Percentiles rank a stretch among this genome's conserved stretches.
Evolutionary conservation across 2,888 invertebrate species (phyloP).

Genomic region (Agriotes lineatus): DNA sequence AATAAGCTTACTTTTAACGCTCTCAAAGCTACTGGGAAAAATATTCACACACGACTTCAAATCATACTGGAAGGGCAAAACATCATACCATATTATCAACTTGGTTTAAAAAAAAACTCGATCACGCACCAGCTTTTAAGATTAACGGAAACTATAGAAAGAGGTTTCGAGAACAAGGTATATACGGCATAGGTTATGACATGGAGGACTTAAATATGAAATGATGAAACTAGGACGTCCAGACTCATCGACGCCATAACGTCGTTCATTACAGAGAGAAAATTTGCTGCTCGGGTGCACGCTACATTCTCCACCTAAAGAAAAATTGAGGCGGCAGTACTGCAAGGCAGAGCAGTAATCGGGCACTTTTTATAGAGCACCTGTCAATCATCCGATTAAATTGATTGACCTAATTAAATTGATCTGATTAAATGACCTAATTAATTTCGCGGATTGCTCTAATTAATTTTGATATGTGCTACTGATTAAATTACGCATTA

Average conservation of each 20-base stretch:
- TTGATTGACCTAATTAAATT: too few relatives aligned
- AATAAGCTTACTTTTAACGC: too few relatives aligned
- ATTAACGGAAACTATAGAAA: too few relatives aligned
- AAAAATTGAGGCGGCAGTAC: constrained; percentile 3
- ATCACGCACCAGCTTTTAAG: constrained; percentile 3
- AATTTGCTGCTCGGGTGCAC: too few relatives aligned
- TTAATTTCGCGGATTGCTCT: too few relatives aligned
- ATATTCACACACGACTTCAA: not conserved
- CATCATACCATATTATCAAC: constrained; percentile 9
- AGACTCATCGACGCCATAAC: not conserved
- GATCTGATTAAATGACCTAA: too few relatives aligned
- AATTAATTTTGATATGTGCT: too few relatives aligned
- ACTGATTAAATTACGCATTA: too few relatives aligned
- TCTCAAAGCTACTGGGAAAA: too few relatives aligned
- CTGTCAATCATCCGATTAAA: too few relatives aligned
- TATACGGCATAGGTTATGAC: constrained; percentile 4
- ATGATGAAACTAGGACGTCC: not conserved
- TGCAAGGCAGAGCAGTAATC: too few relatives aligned
- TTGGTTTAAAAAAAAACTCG: constrained; percentile 11
- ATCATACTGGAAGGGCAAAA: not conserved
- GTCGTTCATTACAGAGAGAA: constrained; percentile 8
- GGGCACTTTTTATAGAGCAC: too few relatives aligned
- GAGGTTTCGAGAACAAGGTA: constrained; percentile 3
- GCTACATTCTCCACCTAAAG: not conserved
- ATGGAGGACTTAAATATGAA: constrained; percentile 3